Base-by-base conservation (phyloP, 2,113 vertebrate species). In the Ictalurus furcatus region DNA sequence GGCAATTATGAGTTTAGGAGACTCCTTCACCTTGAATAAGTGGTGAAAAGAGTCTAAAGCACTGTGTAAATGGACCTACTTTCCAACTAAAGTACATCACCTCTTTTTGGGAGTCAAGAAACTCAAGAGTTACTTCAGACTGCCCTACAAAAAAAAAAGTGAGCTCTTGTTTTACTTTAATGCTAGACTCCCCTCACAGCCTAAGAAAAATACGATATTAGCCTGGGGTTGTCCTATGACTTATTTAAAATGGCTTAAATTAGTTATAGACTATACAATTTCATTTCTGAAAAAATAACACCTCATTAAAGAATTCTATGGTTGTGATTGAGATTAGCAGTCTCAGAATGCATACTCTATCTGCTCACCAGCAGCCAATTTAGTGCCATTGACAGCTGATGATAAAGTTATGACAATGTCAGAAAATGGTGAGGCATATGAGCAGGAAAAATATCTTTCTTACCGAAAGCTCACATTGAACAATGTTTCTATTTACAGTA, bases 191-290 rank as follows among this genome's bases (percentile, higher is more conserved):
- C 59, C 13, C 37, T 84, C 82, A 82, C 44, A 12, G 23, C 85
- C 40, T 69, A 58, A 82, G 79, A 78, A 84, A 92, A 88, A 91
- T 9, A 84, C 83, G 73, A 28, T 81, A 81, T 89, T 87, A 86
- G 59, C 73, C 89, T 88, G 25, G 44, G 90, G 85, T 88, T 52
- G 93, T 92, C 96, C 94, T 90, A 94, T 96, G 95, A 95, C 90
- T 95, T 95, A 95, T 95, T 95, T 94, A 93, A 92, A 88, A 91
- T 92, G 86, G 71, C 79, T 56, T 56, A 81, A 17, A 56, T 52
- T 44, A 78, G 17, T 71, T 71, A 34, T 34, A 37, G 30, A 34
- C 30, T 19, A 2, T 71, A 34, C 14, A 6, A 19, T 2, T 44
- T 44, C 19, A 80, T 52, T 48, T 80, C 90, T 54, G 86, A 87